Evolutionary conservation across 2,797 vertebrate species (phyloP).

Genomic region (Phalanger gymnotis): DNA sequence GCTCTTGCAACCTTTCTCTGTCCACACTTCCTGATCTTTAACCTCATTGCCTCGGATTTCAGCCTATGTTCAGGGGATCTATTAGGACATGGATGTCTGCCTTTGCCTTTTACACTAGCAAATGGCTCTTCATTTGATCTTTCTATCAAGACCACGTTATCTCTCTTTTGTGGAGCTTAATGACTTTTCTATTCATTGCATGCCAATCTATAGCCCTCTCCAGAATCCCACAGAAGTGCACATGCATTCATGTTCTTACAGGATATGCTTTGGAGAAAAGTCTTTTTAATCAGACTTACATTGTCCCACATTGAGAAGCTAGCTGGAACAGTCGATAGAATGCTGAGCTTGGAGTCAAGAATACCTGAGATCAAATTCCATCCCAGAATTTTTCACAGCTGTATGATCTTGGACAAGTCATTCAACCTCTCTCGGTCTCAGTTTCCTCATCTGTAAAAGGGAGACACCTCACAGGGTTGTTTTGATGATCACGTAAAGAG

Average conservation of each 20-base stretch:
- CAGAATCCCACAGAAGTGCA: not conserved
- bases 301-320: not conserved
- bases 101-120: not conserved
- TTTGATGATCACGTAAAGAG: not conserved
- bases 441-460: not conserved
- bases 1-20: not conserved
- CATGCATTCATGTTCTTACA: not conserved
- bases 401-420: not conserved
- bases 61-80: not conserved
- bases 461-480: not conserved
- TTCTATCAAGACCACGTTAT: not conserved
- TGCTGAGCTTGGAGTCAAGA: not conserved
- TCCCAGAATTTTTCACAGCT: not conserved
- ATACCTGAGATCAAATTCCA: not conserved
- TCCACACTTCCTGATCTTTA: not conserved
- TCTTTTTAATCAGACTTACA: not conserved
- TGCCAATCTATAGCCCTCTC: not conserved
- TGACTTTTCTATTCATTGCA: not conserved
- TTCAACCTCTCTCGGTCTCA: not conserved
- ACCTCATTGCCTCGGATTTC: not conserved
- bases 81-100: not conserved
- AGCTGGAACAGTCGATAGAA: not conserved
- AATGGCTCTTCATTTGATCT: not conserved
- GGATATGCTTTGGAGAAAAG: not conserved
- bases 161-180: not conserved